Evolutionary conservation across 2,888 invertebrate species (phyloP).

Genomic region (Bellardia pandia): DNA sequence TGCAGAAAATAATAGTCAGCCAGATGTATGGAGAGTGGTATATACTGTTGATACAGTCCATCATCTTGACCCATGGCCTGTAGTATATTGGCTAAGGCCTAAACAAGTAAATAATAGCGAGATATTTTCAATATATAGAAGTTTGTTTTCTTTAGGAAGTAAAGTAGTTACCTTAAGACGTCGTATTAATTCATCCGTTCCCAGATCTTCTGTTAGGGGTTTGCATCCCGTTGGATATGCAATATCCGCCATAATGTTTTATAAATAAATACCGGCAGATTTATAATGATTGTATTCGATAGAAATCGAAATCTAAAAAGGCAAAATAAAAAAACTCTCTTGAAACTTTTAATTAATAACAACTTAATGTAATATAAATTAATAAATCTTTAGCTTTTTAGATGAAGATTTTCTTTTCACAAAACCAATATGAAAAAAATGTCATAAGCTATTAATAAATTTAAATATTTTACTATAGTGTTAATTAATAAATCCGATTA

Average conservation of each 20-base stretch:
- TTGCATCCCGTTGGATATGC: slow-evolving; percentile 97
- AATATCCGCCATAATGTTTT: slow-evolving; percentile 90
- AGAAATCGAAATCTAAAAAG: slow-evolving; percentile 15
- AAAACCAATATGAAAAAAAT: too few relatives aligned
- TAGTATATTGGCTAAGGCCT: slow-evolving; percentile 95
- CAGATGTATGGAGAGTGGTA: slow-evolving; percentile 95
- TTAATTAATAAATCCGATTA: too few relatives aligned
- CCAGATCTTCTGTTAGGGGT: slow-evolving; percentile 96
- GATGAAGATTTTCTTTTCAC: too few relatives aligned
- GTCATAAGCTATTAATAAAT: too few relatives aligned
- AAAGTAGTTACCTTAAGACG: slow-evolving; percentile 91
- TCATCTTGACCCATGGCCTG: slow-evolving; percentile 99
- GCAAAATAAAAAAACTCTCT: neutral
- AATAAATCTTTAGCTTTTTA: too few relatives aligned
- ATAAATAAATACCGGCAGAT: slow-evolving; percentile 62
- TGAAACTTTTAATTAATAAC: too few relatives aligned
- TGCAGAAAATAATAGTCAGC: slow-evolving; percentile 96
- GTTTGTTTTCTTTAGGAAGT: neutral
- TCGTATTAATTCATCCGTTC: slow-evolving; percentile 97
- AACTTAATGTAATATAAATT: too few relatives aligned
- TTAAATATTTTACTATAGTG: too few relatives aligned
- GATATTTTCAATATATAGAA: neutral
- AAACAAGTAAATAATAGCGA: slow-evolving; percentile 37
- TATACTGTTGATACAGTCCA: slow-evolving; percentile 95
- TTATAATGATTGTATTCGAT: slow-evolving; percentile 22